A percentile compares a stretch with the other conserved stretches of the same genome.
phyloP scores from a whole-genome alignment of 1,140 invertebrate genomes.

The Papilio aristodemus region DNA sequence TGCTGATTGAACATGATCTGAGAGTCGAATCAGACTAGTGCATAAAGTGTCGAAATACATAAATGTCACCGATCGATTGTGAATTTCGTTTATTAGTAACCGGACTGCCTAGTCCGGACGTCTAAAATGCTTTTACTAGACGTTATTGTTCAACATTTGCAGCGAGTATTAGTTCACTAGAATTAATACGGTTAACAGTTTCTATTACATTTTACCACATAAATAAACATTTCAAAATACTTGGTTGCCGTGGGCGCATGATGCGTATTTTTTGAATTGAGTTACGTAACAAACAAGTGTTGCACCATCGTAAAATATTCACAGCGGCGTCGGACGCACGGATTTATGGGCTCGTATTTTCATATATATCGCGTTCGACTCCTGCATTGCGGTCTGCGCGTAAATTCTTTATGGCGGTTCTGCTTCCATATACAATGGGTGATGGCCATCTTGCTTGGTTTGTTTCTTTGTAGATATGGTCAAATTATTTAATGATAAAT shows the following conservation, averaged over 20 bases:
- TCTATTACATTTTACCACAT: too few species aligned
- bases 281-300: slow-evolving; percentile 20
- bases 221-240: slow-evolving; percentile 8
- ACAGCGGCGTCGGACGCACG: neutral
- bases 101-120: too few species aligned
- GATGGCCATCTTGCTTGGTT: neutral
- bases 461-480: neutral
- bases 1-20: too few species aligned
- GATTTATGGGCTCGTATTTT: slow-evolving; percentile 30
- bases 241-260: neutral
- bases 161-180: too few species aligned
- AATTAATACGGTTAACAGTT: too few species aligned
- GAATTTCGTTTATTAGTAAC: too few species aligned
- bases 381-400: slow-evolving; percentile 22
- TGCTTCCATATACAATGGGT: neutral
- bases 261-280: slow-evolving; percentile 2
- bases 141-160: too few species aligned
- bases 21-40: too few species aligned
- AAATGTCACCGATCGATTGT: too few species aligned
- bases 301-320: slow-evolving; percentile 27
- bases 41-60: too few species aligned
- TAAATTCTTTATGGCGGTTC: slow-evolving; percentile 18
- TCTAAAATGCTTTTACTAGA: too few species aligned
- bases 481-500: neutral
- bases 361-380: slow-evolving; percentile 24